phyloP scores from a whole-genome alignment of 64 coral and sea anemone genomes.

The Pocillopora verrucosa region DNA sequence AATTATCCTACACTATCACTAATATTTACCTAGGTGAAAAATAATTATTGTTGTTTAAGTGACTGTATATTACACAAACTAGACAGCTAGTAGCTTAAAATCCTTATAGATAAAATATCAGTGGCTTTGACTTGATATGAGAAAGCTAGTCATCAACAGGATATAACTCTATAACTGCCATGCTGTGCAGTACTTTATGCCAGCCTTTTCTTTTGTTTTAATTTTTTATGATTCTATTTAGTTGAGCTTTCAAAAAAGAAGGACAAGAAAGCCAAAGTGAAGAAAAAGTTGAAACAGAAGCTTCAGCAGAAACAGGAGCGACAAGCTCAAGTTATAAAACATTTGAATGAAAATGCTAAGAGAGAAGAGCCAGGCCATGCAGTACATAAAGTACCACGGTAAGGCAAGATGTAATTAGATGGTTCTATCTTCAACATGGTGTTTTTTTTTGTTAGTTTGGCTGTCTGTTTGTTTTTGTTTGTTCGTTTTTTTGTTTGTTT shows the following conservation, averaged over 20 bases:
- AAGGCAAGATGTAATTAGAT: not conserved
- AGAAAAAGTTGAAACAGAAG: slow-evolving; percentile 87
- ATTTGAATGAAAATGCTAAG: not conserved
- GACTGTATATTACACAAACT: too few species aligned
- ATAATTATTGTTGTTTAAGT: too few species aligned
- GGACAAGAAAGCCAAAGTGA: slow-evolving; percentile 90
- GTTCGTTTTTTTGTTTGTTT: too few species aligned
- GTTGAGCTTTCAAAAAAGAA: slow-evolving; percentile 88
- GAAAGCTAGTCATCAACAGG: too few species aligned
- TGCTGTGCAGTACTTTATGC: not conserved
- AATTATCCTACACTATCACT: too few species aligned
- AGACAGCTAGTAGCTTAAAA: too few species aligned
- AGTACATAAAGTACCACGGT: not conserved
- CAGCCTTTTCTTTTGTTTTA: not conserved
- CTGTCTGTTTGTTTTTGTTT: too few species aligned
- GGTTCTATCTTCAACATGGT: too few species aligned
- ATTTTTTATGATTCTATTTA: slow-evolving; percentile 4
- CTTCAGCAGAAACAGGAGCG: slow-evolving; percentile 90
- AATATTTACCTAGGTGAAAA: too few species aligned
- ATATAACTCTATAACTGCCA: not conserved
- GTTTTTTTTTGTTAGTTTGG: too few species aligned
- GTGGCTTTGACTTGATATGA: too few species aligned
- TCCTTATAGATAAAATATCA: too few species aligned
- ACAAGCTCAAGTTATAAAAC: slow-evolving; percentile 15
- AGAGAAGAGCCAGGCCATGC: not conserved